Conservation (phyloP, 2,888 invertebrate genomes). For the Venusia cambrica region DNA sequence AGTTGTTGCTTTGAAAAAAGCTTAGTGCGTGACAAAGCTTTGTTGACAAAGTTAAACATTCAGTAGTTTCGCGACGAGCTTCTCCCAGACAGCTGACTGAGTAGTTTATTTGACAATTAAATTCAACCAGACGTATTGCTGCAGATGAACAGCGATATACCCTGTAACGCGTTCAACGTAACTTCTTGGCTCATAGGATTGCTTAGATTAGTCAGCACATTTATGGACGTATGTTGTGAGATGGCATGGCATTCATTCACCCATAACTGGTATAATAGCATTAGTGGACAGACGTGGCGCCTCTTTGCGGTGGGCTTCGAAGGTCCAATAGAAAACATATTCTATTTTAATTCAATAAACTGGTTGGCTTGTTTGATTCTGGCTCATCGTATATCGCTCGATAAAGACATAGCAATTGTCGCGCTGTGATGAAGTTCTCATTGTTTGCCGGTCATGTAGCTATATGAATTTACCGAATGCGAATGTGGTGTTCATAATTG, state of each 20-base stretch:
- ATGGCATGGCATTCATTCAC: slow-evolving; percentile 34
- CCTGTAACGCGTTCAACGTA: too few species aligned
- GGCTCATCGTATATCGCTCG: slow-evolving; percentile 13
- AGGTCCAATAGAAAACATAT: slow-evolving; percentile 24
- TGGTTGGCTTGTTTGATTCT: slow-evolving; percentile 18
- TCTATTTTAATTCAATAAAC: slow-evolving; percentile 19
- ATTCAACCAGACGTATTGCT: too few species aligned
- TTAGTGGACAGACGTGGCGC: slow-evolving; percentile 39
- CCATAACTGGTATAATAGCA: slow-evolving; percentile 33
- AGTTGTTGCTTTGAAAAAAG: slow-evolving; percentile 22
- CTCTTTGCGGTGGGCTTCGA: slow-evolving; percentile 18
- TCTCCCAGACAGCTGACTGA: too few species aligned
- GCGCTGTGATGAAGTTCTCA: slow-evolving; percentile 15
- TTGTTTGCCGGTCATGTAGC: slow-evolving; percentile 10
- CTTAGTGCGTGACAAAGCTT: slow-evolving; percentile 29
- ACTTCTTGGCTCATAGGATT: too few species aligned
- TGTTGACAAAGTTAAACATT: too few species aligned
- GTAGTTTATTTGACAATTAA: too few species aligned
- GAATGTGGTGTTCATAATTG: too few species aligned
- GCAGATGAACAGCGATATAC: too few species aligned
- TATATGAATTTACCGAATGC: background rate
- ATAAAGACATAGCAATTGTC: slow-evolving; percentile 20
- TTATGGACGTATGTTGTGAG: slow-evolving; percentile 20
- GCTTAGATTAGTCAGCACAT: too few species aligned
- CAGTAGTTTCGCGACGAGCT: too few species aligned